A percentile compares a stretch with the other conserved stretches of the same genome.
Evolutionary conservation across 1,140 invertebrate species (phyloP).

Genomic region (Pogonomyrmex californicus): DNA sequence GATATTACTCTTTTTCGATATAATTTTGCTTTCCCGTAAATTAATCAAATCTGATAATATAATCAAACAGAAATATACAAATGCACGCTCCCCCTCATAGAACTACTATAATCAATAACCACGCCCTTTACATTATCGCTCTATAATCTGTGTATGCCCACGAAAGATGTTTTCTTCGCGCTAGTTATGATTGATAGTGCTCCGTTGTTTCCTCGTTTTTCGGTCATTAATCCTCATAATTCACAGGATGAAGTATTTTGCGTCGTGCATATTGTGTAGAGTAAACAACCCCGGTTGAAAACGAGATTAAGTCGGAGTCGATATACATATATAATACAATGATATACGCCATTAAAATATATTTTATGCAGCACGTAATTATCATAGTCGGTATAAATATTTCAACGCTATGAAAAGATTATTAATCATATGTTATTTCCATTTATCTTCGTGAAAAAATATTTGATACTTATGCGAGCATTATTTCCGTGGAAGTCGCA

Average conservation of each 20-base stretch:
- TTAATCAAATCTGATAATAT: slow-evolving; percentile 20
- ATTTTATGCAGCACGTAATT: neutral
- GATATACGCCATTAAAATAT: slow-evolving; percentile 10
- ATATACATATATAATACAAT: neutral
- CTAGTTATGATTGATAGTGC: slow-evolving; percentile 73
- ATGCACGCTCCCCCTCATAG: neutral
- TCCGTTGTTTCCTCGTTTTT: slow-evolving; percentile 68
- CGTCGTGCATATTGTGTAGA: slow-evolving; percentile 54
- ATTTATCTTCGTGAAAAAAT: neutral
- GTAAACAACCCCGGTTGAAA: slow-evolving; percentile 55
- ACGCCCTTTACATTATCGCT: slow-evolving; percentile 62
- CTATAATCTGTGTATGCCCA: slow-evolving; percentile 64
- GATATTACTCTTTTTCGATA: slow-evolving; percentile 20
- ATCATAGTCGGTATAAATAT: neutral
- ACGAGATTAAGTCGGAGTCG: slow-evolving; percentile 25
- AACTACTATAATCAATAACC: slow-evolving; percentile 68
- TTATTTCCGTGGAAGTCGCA: neutral
- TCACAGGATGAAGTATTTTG: slow-evolving; percentile 65
- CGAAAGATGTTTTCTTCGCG: slow-evolving; percentile 69
- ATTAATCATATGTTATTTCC: neutral
- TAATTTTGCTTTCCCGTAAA: neutral
- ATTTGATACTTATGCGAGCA: neutral
- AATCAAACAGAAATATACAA: slow-evolving; percentile 49
- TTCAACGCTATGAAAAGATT: too few relatives aligned
- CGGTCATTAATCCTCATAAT: slow-evolving; percentile 74